phyloP scores from a whole-genome alignment of 2,113 vertebrate species.

The Phalacrocorax carbo region DNA sequence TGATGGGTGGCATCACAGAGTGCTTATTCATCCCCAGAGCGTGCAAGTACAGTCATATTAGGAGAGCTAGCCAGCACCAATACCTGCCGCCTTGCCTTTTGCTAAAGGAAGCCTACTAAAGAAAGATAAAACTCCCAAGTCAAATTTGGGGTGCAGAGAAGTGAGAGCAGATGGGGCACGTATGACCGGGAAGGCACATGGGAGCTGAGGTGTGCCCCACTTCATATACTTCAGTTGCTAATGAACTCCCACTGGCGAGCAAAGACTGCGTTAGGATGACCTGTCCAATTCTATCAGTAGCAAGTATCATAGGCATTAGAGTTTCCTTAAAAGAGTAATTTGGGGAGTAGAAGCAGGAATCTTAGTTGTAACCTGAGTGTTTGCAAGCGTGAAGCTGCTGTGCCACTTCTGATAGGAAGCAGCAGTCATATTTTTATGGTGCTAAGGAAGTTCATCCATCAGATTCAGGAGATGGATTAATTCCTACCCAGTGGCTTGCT shows the following conservation, averaged over 20 bases:
- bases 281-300: accelerated
- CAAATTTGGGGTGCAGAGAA: too few species aligned
- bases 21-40: background rate
- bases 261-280: accelerated
- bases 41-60: background rate
- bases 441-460: background rate
- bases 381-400: background rate
- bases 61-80: background rate
- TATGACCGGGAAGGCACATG: background rate
- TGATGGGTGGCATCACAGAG: background rate
- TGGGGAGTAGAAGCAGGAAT: background rate
- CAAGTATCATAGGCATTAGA: background rate
- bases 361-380: accelerated
- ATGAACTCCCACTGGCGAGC: accelerated
- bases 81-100: accelerated
- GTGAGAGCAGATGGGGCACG: background rate
- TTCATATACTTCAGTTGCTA: accelerated
- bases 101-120: background rate
- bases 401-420: background rate
- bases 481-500: background rate
- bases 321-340: background rate
- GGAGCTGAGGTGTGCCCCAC: background rate
- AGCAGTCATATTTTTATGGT: background rate
- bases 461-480: background rate
- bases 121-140: background rate